These are phyloP conservation scores for Paradisaea rubra DNA, from an alignment of 2,113 vertebrate species.

Conservation along the genomic window DNA sequence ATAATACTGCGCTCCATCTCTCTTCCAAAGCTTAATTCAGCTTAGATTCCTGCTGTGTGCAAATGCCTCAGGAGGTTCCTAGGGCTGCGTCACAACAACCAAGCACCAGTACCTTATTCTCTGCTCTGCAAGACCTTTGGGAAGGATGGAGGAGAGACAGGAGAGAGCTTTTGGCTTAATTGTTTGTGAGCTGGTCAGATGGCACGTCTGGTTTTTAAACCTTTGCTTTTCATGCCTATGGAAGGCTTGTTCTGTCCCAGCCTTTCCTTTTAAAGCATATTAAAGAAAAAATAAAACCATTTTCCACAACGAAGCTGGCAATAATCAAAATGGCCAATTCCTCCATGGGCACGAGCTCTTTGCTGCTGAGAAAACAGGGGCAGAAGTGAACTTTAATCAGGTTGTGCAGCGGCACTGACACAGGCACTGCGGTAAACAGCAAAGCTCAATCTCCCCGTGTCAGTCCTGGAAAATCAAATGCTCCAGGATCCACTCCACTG, in stretches of 20 bases:
- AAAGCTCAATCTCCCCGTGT: background rate
- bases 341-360: fast-evolving
- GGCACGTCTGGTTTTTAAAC: background rate
- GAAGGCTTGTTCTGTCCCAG: background rate
- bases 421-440: background rate
- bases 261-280: background rate
- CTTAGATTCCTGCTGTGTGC: background rate
- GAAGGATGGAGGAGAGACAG: background rate
- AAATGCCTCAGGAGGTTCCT: background rate
- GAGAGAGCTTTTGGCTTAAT: background rate
- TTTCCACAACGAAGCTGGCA: background rate
- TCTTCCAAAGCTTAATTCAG: background rate
- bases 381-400: background rate
- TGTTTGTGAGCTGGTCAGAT: background rate
- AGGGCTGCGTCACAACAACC: background rate
- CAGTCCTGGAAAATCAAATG: background rate
- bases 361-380: background rate
- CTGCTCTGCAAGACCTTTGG: background rate
- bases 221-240: background rate
- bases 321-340: background rate
- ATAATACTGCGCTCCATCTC: background rate
- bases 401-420: background rate
- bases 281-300: background rate
- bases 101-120: background rate
- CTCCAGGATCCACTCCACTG: background rate